Evolutionary conservation across 2,888 invertebrate genomes (phyloP), one percentile per base, ranked within the genome.

Genomic region (Diarsia rubi): DNA sequence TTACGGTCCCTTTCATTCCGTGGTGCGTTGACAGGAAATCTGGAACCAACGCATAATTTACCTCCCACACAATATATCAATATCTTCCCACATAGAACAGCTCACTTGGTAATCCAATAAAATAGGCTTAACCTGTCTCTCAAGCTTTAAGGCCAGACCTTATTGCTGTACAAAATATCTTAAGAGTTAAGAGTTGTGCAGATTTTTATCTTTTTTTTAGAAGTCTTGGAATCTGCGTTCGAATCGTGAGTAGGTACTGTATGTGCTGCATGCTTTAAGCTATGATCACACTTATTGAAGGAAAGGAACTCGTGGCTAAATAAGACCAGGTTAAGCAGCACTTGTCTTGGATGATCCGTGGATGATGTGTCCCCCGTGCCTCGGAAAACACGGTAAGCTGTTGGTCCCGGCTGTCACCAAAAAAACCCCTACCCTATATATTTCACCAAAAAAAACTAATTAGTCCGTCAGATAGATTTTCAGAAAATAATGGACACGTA

Each of bases 21-120:
- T 42, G 2, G 45, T 6, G 37, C 44, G 70, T 62, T 84, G 71
- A 81, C 85, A 81, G 68, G 71, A 66, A 76, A 84, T 71, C 82
- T 76, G 71, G 68, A 76, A 60, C n/a, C n/a, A n/a, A n/a, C 69
- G 62, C 85, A 82, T 82, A 71, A 59, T 69, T 82, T 77, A 82
- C 78, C 5, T 81, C 85, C 84, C 85, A 86, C 86, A 59, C 87
- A 60, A 68, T 27, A 69, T 71, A 78, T 69, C 75, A 75, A 79
- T 83, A 78, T 27, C 79, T 70, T 84, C 84, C 75, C 75, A 81
- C 75, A 84, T 69, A 66, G 57, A 69, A 80, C 66, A 12, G 16
- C 59, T 84, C 68, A 74, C 75, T 80, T 27, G 47, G 60, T 63
- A 24, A 54, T 81, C 45, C 62, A 67, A 75, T 84, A 69, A 74